phyloP scores from a whole-genome alignment of 2,113 vertebrate species.

The Urocynchramus pylzowi region DNA sequence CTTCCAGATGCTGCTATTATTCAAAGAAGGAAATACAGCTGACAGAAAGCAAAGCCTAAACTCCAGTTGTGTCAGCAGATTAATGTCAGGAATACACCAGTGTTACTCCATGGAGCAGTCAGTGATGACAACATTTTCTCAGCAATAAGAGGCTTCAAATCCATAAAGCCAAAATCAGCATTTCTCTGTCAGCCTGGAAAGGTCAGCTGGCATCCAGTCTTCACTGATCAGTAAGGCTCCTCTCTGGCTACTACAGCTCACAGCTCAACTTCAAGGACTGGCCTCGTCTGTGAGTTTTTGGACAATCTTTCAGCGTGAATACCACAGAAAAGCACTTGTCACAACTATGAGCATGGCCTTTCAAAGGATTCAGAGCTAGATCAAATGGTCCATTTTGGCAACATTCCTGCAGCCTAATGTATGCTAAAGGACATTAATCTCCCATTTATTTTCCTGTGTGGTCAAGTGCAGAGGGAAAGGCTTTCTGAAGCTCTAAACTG shows the following conservation, averaged over 20 bases:
- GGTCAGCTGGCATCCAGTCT: background rate
- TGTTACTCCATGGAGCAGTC: background rate
- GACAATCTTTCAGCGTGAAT: background rate
- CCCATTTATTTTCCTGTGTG: background rate
- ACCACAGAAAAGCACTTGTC: background rate
- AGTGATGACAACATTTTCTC: background rate
- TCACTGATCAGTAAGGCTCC: background rate
- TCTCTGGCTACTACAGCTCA: background rate
- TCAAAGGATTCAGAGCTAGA: background rate
- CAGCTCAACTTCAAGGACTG: background rate
- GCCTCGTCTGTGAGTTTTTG: background rate
- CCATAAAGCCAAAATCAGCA: background rate
- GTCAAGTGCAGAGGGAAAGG: background rate
- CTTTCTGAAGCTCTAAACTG: background rate
- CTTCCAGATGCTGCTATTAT: background rate
- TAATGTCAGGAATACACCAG: background rate
- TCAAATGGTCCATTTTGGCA: background rate
- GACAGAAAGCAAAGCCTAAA: background rate
- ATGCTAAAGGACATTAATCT: background rate
- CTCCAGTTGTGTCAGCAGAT: background rate
- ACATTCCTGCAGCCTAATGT: background rate
- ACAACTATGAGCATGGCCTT: background rate
- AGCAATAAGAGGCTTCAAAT: background rate
- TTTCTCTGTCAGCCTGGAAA: background rate
- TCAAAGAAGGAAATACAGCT: background rate